Evolutionary conservation across 2,113 vertebrate genomes (phyloP).

Genomic region (Mionectes macconnelli): DNA sequence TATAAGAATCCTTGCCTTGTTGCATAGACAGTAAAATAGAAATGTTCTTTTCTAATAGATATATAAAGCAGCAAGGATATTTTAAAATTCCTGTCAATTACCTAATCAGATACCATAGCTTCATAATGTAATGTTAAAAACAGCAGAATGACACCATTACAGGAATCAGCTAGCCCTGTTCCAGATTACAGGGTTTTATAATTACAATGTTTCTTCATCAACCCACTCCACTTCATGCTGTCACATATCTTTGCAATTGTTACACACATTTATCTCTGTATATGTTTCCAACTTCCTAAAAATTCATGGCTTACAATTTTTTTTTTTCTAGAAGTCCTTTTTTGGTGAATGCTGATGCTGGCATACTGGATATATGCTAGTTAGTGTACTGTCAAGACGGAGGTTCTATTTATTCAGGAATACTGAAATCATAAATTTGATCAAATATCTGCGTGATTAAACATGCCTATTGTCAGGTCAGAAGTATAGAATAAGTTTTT

Average conservation of each 20-base stretch:
- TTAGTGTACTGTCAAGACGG: not conserved
- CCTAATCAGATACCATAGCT: conserved; percentile 42
- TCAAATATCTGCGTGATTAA: not conserved
- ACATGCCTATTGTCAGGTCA: not conserved
- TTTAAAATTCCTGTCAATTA: conserved; percentile 54
- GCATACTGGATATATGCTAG: not conserved
- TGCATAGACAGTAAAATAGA: conserved; percentile 19
- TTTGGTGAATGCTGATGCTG: not conserved
- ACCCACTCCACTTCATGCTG: not conserved
- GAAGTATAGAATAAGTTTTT: not conserved
- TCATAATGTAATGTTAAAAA: conserved; percentile 51
- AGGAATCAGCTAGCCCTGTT: conserved; percentile 19
- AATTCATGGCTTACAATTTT: not conserved
- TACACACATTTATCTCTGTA: not conserved
- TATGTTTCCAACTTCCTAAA: not conserved
- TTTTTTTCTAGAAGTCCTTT: not conserved
- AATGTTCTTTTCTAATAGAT: conserved; percentile 39
- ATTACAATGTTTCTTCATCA: conserved; percentile 41
- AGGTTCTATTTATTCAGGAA: not conserved
- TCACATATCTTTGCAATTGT: not conserved
- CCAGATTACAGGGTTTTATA: conserved; percentile 38
- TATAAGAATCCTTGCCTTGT: not conserved
- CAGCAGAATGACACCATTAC: conserved; percentile 17
- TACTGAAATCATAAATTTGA: not conserved
- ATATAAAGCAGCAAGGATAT: conserved; percentile 12